phyloP scores from a whole-genome alignment of 2,113 vertebrate species.

The Corythornis vintsioides region DNA sequence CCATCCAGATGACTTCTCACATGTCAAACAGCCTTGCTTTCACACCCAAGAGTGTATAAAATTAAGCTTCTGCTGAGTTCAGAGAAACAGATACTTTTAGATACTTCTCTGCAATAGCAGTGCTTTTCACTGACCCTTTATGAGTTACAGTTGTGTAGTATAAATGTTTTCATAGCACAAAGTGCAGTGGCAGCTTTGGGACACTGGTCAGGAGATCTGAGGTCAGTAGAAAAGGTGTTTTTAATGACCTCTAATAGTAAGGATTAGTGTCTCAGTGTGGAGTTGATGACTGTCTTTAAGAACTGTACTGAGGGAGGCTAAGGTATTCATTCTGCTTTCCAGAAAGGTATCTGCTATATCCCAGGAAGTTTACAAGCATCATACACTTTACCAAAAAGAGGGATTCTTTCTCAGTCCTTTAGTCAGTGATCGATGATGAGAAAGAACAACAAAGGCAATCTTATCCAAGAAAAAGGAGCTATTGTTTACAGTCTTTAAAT shows the following conservation, averaged over 20 bases:
- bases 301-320: rapidly evolving
- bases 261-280: not conserved
- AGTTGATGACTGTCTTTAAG: not conserved
- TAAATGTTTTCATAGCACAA: not conserved
- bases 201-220: not conserved
- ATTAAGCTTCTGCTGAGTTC: not conserved
- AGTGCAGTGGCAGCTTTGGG: not conserved
- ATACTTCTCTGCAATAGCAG: not conserved
- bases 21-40: not conserved
- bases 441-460: not conserved
- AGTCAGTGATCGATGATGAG: not conserved
- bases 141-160: not conserved
- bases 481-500: not conserved
- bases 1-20: not conserved
- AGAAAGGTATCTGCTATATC: not conserved
- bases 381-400: not conserved
- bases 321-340: not conserved
- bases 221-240: not conserved
- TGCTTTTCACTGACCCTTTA: not conserved
- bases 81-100: not conserved
- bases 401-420: not conserved
- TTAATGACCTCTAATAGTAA: not conserved
- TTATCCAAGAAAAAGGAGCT: not conserved
- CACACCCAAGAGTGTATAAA: not conserved
- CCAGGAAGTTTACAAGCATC: not conserved